phyloP scores from a whole-genome alignment of 2,888 invertebrate species.

The Octonoba sinensis region DNA sequence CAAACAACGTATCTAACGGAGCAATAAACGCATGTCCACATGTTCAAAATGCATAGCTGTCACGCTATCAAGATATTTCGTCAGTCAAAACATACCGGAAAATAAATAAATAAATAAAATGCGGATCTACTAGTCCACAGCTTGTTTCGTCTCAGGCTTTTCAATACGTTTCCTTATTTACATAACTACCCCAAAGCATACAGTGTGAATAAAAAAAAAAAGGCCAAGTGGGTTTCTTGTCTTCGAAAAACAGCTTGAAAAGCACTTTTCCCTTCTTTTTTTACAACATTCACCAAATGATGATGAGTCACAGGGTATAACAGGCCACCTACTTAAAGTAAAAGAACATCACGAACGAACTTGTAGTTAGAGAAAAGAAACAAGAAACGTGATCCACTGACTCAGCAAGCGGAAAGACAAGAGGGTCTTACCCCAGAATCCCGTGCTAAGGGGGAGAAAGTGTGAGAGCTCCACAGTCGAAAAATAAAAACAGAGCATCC shows the following conservation, averaged over 20 bases:
- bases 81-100: conserved; percentile 19
- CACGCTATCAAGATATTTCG: not conserved
- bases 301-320: conserved; percentile 41
- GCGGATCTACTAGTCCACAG: not conserved
- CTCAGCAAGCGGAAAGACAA: conserved; percentile 18
- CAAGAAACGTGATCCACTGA: conserved; percentile 3
- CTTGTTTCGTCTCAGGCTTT: conserved; percentile 7
- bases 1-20: too few species aligned
- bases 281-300: conserved; percentile 11
- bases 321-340: conserved; percentile 19
- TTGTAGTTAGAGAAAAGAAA: not conserved
- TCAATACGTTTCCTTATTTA: conserved; percentile 7
- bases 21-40: too few species aligned
- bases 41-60: too few species aligned
- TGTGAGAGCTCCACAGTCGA: not conserved
- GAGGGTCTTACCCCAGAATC: conserved; percentile 3
- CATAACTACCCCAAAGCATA: conserved; percentile 6
- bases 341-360: not conserved
- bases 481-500: not conserved
- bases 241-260: conserved; percentile 35
- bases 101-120: not conserved
- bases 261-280: conserved; percentile 27
- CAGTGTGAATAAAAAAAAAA: not conserved
- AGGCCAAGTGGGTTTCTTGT: conserved; percentile 21
- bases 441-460: not conserved